Evolutionary conservation across 2,113 vertebrate genomes (phyloP), one percentile per base, ranked within the genome.

Genomic region (Saimiri boliviensis): DNA sequence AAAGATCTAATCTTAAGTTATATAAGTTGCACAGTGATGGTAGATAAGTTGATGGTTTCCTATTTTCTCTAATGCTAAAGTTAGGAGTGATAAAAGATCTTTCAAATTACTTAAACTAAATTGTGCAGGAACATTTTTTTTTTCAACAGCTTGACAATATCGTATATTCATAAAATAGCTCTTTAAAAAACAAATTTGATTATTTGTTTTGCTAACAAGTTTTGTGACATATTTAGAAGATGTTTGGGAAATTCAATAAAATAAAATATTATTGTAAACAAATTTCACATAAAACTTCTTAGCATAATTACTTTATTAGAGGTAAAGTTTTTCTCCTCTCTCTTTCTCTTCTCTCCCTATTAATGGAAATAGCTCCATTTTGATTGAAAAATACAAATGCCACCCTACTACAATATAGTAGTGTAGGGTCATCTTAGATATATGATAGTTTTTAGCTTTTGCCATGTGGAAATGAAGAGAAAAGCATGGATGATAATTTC

Each of bases 31-130:
- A 37, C 32, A 95, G 86, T 47, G 8, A 12, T 60, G 3, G 23
- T 68, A 82, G 42, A 37, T 56, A 86, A 52, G 1, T 84, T 84
- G 17, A 5, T 79, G 17, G 11, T 81, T 94, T 94, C 49, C 32
- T 76, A 1, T 82, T 89, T 79, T 76, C 17, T 94, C 52, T 87
- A 94, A 95, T 84, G 42, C n/a, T 58, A 37, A 87, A n/a, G 27
- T 73, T 84, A 63, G 40, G 1, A 42, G 2, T 88, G 20, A 91
- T 94, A 40, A 86, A 95, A 81, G 17, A 52, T 20, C 0, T 85
- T 92, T 90, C 37, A 91, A 82, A 68, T 27, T 77, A 86, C 77
- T 95, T 89, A 71, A 82, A 92, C 23, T 56, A 70, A 86, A 89
- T 89, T 85, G 37, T 77, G 1, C 1, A 2, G 37, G 47, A 95